These are phyloP conservation scores for Lepidothrix coronata DNA, from an alignment of 2,113 vertebrate genomes.

Conservation along the genomic window DNA sequence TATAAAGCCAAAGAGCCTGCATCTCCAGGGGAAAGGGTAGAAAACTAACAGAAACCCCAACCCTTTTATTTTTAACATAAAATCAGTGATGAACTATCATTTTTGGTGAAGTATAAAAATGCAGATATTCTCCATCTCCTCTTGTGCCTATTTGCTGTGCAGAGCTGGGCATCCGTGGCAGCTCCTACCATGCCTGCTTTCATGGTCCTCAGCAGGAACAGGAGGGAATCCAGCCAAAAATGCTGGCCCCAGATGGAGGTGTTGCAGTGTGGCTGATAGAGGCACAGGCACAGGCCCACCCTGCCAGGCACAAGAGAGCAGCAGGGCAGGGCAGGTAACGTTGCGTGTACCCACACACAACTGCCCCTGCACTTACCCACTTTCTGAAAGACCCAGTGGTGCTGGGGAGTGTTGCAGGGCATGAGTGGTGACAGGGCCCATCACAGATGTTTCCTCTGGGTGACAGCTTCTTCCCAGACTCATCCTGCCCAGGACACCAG, in stretches of 20 bases:
- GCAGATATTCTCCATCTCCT: background rate
- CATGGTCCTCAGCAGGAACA: background rate
- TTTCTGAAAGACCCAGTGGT: accelerated
- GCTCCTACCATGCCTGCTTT: background rate
- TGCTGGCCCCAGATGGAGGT: background rate
- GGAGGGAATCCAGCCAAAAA: accelerated
- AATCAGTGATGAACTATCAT: background rate
- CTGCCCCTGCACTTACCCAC: background rate
- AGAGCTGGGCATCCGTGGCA: background rate
- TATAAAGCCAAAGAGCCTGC: background rate
- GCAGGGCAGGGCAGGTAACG: background rate
- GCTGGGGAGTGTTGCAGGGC: no score
- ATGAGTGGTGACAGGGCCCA: background rate
- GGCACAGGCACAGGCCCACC: accelerated
- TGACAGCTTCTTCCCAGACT: background rate
- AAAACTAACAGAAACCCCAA: background rate
- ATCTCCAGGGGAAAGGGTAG: background rate
- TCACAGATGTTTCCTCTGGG: background rate
- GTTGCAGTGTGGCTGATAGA: accelerated
- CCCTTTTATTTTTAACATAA: background rate
- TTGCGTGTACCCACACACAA: background rate
- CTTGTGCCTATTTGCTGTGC: no score
- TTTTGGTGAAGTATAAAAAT: background rate
- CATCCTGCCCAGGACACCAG: accelerated
- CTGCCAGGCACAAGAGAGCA: background rate